Percentiles rank a stretch among this genome's conserved stretches.
These are phyloP conservation scores for Micronycteris hirsuta DNA, from an alignment of 2,113 vertebrate genomes.

Conservation along the genomic window DNA sequence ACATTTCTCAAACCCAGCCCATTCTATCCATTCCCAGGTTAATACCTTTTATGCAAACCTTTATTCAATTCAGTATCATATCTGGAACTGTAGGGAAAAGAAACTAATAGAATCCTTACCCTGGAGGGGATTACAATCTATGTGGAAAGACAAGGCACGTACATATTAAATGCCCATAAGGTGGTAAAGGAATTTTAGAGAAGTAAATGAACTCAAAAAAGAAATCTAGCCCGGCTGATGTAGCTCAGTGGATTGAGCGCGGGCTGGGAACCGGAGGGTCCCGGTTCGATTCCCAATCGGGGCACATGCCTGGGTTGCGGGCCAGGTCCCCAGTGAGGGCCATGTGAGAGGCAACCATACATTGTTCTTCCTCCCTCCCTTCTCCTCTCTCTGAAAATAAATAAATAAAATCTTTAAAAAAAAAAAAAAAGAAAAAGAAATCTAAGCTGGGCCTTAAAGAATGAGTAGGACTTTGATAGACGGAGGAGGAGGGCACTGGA, in stretches of 20 bases:
- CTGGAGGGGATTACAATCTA: background rate
- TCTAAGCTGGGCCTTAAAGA: constrained; percentile 12
- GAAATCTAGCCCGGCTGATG: too few species aligned
- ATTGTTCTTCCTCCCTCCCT: too few species aligned
- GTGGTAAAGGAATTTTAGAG: constrained; percentile 1
- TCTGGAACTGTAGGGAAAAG: constrained; percentile 13
- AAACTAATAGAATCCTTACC: background rate
- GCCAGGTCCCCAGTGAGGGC: too few species aligned
- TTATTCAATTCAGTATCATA: constrained; percentile 16
- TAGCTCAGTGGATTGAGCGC: too few species aligned
- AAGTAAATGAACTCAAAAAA: constrained; percentile 13
- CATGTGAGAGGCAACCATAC: too few species aligned
- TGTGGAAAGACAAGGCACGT: background rate
- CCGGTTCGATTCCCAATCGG: too few species aligned
- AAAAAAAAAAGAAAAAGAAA: too few species aligned
- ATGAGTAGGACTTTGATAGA: background rate
- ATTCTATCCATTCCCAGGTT: background rate
- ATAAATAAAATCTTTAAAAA: too few species aligned
- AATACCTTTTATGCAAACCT: constrained; percentile 28
- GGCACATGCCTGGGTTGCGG: too few species aligned
- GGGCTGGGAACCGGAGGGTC: too few species aligned
- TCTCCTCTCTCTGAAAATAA: too few species aligned
- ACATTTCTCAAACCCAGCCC: background rate
- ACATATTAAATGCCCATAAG: background rate
- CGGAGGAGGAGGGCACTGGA: background rate